Base-by-base conservation (phyloP, 2,797 vertebrate genomes). In the Anolis apletophallus region DNA sequence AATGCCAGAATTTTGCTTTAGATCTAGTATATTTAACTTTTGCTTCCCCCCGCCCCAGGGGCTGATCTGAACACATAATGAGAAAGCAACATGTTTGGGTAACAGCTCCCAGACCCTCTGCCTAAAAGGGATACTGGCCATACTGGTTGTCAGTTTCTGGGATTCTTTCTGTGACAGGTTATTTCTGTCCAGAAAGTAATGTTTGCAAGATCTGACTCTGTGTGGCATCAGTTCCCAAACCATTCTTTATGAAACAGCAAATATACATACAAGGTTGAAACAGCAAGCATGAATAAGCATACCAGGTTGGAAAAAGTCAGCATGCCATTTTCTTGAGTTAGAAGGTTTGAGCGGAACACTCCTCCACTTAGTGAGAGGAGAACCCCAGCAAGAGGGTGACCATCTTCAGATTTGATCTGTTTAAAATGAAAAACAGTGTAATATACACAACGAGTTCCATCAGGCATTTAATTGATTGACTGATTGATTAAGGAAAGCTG, bases 221-320 rank as follows among this genome's bases (percentile, higher is more conserved):
- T 26, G 32, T n/a, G 12, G 1, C 23, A 34, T 5, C 12, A 14
- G 26, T 17, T 52, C 54, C 1, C 57, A 46, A 86, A 9, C 7
- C 3, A 19, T 5, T 36, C 8, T 23, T 82, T 79, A 46, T 9
- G 55, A 90, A 26, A 9, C 9, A 57, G 4, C 2, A 0, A 68
- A 36, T 8, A 10, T 36, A 84, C 83, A 68, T 95, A 99, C 99
- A 98, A 99, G 96, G 94, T 99, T 99, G 89, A 46, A 57, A 5
- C 2, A 0, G 0, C 11, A 54, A 8, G 21, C 10, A 11, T 9
- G 11, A 68, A 34, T 8, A 10, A 23, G 84, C 83, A 68, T 95
- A 99, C 99, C 98, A 99, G 96, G 94, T 99, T 99, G 89, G 98
- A 98, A 67, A 99, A 99, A 0, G 98, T 98, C 86, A 99, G 96